These are phyloP conservation scores for Hyposoter dolosus DNA, from an alignment of 2,888 invertebrate species.

Conservation along the genomic window DNA sequence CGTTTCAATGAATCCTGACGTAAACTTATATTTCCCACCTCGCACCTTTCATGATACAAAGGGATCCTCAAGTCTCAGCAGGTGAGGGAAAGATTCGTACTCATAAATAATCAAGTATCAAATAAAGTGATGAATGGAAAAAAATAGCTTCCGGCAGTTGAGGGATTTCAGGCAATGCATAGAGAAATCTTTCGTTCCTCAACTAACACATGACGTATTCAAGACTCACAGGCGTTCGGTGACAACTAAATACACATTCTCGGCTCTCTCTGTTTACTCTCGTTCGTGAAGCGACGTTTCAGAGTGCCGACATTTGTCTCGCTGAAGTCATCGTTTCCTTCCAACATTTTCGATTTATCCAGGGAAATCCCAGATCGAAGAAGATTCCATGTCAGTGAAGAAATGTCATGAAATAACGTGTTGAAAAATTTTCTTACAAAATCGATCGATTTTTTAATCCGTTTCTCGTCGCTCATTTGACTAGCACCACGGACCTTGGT, in stretches of 20 bases:
- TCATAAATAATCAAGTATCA: constrained; percentile 11
- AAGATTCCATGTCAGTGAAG: not conserved
- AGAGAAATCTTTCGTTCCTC: constrained; percentile 41
- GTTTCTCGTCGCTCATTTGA: not conserved
- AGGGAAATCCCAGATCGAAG: not conserved
- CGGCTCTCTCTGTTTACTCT: constrained; percentile 39
- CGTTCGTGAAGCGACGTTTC: constrained; percentile 33
- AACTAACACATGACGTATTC: constrained; percentile 24
- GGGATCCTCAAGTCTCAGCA: not conserved
- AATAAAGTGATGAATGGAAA: constrained; percentile 3
- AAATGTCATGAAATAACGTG: not conserved
- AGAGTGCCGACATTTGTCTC: constrained; percentile 14
- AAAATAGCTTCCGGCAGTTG: constrained; percentile 7
- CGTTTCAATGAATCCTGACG: not conserved
- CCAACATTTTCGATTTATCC: not conserved
- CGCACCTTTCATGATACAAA: not conserved
- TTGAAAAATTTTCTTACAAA: not conserved
- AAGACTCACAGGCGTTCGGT: constrained; percentile 26
- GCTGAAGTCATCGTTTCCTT: constrained; percentile 25
- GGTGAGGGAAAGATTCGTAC: not conserved
- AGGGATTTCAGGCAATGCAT: not conserved
- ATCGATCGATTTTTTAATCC: not conserved
- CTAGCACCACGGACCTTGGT: not conserved
- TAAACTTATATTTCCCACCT: not conserved
- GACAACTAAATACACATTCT: constrained; percentile 32